A percentile compares a stretch with the other conserved stretches of the same genome.
Conservation (phyloP, 2,888 invertebrate genomes). For the Hypomecis atomaria region DNA sequence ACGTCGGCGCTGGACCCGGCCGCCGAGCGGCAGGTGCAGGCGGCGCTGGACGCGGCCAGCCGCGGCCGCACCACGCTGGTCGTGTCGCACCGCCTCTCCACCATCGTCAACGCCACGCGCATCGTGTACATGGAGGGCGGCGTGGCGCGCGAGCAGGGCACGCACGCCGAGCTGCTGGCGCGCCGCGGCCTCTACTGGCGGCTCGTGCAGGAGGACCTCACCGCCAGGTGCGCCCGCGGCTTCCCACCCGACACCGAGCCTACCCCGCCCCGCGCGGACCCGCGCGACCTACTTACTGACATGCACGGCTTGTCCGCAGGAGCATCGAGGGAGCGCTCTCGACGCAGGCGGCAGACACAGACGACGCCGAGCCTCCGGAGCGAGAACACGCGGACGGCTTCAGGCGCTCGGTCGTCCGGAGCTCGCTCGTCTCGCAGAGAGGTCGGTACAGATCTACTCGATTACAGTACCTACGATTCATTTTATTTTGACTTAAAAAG, state of each 20-base stretch:
- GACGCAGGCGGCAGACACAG: conserved; percentile 41
- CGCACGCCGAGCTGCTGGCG: conserved; percentile 88
- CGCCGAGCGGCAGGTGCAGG: conserved; percentile 88
- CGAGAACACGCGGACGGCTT: conserved; percentile 37
- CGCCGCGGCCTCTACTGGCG: conserved; percentile 86
- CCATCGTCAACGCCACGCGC: conserved; percentile 87
- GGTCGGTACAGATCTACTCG: background rate
- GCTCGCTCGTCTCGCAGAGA: conserved; percentile 41
- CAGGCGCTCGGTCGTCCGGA: conserved; percentile 47
- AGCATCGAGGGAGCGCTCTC: conserved; percentile 45
- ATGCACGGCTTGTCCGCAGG: conserved; percentile 55
- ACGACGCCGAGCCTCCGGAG: conserved; percentile 38
- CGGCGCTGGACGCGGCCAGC: conserved; percentile 88
- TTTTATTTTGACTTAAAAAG: no score
- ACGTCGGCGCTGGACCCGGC: conserved; percentile 93
- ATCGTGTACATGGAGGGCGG: conserved; percentile 90
- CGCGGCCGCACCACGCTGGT: conserved; percentile 89
- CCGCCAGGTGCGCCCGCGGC: conserved; percentile 57
- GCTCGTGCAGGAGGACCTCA: conserved; percentile 86
- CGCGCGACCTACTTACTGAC: background rate
- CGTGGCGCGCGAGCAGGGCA: conserved; percentile 88
- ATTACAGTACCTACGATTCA: no score
- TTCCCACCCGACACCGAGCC: background rate
- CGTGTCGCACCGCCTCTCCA: conserved; percentile 89
- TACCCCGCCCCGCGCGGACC: background rate